phyloP scores from a whole-genome alignment of 2,113 vertebrate genomes.

The Periophthalmodon schlosseri region DNA sequence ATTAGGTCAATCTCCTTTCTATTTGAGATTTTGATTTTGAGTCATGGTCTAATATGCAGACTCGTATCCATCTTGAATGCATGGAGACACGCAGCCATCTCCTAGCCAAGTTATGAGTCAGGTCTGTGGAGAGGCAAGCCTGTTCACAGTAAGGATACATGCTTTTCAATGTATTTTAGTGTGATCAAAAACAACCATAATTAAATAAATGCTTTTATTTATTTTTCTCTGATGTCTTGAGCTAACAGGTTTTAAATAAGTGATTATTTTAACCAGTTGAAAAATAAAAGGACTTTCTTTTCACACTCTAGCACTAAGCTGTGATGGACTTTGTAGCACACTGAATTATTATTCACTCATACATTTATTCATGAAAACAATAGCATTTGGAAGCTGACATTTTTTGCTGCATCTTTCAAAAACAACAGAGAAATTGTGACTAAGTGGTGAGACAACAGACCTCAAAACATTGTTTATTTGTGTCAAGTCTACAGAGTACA shows the following conservation, averaged over 20 bases:
- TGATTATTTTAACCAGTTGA: neutral
- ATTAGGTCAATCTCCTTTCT: no score
- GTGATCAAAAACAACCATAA: no score
- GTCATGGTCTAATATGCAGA: no score
- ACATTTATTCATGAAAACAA: slow-evolving; percentile 14
- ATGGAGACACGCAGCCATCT: no score
- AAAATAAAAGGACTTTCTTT: neutral
- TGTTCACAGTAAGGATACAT: no score
- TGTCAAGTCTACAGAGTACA: slow-evolving; percentile 30
- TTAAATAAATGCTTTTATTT: no score
- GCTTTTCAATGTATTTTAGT: no score
- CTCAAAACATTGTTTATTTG: neutral
- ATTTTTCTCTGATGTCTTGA: no score
- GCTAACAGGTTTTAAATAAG: neutral
- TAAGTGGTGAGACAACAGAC: neutral
- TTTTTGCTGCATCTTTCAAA: slow-evolving; percentile 35
- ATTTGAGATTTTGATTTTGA: no score
- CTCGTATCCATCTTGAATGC: no score
- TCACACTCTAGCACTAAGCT: neutral
- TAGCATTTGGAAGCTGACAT: slow-evolving; percentile 1
- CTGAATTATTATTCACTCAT: slow-evolving; percentile 15
- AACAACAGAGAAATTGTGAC: slow-evolving; percentile 31
- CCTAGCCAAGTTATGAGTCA: no score
- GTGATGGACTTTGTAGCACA: slow-evolving; percentile 22
- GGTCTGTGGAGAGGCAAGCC: no score